Conservation (phyloP, 2,113 vertebrate species). For the Phaetusa simplex region DNA sequence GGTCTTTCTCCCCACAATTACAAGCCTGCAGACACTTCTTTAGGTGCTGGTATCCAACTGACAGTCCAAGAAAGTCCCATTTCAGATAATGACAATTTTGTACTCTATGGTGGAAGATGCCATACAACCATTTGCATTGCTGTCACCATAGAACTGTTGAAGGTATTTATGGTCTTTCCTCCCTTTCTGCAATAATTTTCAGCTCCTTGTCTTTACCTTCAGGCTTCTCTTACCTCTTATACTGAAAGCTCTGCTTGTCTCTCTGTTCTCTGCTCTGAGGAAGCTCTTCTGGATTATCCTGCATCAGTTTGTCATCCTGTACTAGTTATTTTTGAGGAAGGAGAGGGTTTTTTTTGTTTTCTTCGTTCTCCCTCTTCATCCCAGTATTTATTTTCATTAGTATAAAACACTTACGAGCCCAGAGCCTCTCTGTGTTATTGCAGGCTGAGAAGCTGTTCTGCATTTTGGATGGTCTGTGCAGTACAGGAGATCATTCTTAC, state of each 20-base stretch:
- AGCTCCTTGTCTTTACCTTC: not conserved
- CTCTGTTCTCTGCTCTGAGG: not conserved
- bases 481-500: not conserved
- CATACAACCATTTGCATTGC: not conserved
- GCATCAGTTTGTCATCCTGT: not conserved
- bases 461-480: not conserved
- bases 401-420: not conserved
- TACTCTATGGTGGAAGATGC: not conserved
- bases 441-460: not conserved
- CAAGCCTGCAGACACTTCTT: not conserved
- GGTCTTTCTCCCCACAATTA: not conserved
- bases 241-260: not conserved
- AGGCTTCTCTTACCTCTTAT: not conserved
- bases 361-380: not conserved
- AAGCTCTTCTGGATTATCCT: not conserved
- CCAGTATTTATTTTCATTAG: not conserved
- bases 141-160: not conserved
- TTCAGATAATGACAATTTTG: not conserved
- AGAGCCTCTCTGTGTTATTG: not conserved
- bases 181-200: not conserved
- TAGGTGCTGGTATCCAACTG: not conserved
- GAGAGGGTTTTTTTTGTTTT: not conserved
- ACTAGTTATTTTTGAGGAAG: not conserved
- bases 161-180: not conserved
- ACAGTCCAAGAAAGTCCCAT: not conserved